Conservation (phyloP, 2,113 vertebrate species). For the Microtus pennsylvanicus region DNA sequence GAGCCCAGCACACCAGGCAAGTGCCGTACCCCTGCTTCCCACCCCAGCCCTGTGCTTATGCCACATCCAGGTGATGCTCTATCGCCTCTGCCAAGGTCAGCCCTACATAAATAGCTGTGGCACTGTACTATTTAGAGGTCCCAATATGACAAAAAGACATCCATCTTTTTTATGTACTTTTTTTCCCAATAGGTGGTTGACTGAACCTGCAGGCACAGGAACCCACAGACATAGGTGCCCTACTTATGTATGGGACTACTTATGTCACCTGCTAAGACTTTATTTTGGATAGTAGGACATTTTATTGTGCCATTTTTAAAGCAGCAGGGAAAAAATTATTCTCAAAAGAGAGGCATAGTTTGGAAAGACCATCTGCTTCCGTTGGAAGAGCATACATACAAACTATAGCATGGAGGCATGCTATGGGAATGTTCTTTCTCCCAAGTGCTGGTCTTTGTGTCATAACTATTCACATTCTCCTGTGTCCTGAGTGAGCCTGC, state of each 20-base stretch:
- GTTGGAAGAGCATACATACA: neutral
- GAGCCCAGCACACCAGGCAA: neutral
- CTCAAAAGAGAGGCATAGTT: slow-evolving; percentile 43
- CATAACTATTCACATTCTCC: neutral
- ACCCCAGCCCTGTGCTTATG: no score
- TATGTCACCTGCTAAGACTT: slow-evolving; percentile 29
- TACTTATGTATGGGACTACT: neutral
- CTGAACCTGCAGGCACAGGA: neutral
- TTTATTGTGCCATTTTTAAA: slow-evolving; percentile 31
- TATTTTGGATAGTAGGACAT: neutral
- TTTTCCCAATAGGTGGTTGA: neutral
- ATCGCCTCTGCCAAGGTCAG: no score
- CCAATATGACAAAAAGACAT: neutral
- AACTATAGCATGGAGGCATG: neutral
- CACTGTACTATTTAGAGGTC: neutral
- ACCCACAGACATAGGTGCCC: no score
- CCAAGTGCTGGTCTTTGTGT: slow-evolving; percentile 49
- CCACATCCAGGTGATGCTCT: neutral
- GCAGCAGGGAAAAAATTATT: slow-evolving; percentile 24
- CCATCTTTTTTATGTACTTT: neutral
- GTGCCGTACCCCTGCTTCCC: accelerated
- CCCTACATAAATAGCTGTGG: neutral
- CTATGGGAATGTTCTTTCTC: slow-evolving; percentile 43
- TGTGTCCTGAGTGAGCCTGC: neutral
- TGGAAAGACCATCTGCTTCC: slow-evolving; percentile 64